Conservation (phyloP, 2,888 invertebrate species). For the Saturnia japonica region DNA sequence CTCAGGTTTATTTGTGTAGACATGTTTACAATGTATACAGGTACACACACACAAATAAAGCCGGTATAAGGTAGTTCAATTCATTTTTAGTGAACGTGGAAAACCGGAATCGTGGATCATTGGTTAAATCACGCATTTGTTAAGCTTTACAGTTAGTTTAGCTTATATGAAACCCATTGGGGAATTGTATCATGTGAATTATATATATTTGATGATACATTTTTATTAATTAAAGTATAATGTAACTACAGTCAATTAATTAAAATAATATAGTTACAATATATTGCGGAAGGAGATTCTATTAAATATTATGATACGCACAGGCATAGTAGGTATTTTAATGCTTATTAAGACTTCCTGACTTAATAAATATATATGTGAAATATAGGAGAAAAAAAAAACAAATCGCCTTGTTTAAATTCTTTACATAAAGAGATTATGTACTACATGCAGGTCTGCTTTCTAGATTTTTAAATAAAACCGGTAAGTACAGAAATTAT, state of each 20-base stretch:
- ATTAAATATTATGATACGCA: neutral
- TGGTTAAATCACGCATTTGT: slow-evolving; percentile 15
- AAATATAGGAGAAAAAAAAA: too few species aligned
- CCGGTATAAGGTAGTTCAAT: slow-evolving; percentile 9
- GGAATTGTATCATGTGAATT: neutral
- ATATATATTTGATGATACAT: neutral
- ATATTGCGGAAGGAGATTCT: neutral
- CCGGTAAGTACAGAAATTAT: too few species aligned
- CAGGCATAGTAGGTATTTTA: neutral
- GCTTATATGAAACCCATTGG: neutral
- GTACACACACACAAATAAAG: neutral
- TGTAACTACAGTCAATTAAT: neutral
- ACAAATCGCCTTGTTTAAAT: neutral
- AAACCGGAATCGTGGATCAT: slow-evolving; percentile 22
- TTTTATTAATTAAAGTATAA: neutral
- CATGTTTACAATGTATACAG: slow-evolving; percentile 25
- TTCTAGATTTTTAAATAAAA: too few species aligned
- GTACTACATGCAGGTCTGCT: neutral
- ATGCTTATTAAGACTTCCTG: neutral
- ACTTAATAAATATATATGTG: neutral
- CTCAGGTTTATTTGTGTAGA: slow-evolving; percentile 31
- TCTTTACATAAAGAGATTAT: neutral
- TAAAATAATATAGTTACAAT: neutral
- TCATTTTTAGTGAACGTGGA: slow-evolving; percentile 14
- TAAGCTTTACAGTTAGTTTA: slow-evolving; percentile 1